Base-by-base conservation (phyloP, 2,797 vertebrate species). In the Stomatorhinus walkeri region DNA sequence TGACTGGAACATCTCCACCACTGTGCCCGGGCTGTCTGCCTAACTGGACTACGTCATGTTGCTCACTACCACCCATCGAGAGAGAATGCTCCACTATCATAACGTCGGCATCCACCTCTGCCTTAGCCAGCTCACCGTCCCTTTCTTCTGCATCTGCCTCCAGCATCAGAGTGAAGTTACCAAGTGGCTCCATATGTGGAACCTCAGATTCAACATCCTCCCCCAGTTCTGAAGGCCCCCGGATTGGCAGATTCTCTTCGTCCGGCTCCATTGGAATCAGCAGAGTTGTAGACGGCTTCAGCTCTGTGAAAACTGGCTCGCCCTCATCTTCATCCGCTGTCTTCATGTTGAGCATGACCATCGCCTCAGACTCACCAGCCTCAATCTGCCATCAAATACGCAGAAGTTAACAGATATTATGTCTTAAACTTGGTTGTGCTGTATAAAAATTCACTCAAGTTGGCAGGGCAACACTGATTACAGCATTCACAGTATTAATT, bases 61-160 rank as follows among this genome's bases (percentile, higher is more conserved):
- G 85, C 24, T 87, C 64, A 5, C 52, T 0, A 48, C 76, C 64
- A 59, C 36, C 76, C 0, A 32, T 14, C 81, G 91, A 92, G 59
- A 89, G 88, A 88, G 90, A 87, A 48, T 87, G 89, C 36, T 88
- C 46, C 72, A 81, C 46, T 0, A 91, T 90, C 90, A 52, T 92
- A 89, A 91, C 88, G 89, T 89, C 95, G 92, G 19, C n/a, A 0
- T 89, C 87, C 54, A 90, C 24, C 68, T 89, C 81, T 36, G 87
- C 61, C 88, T 85, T 22, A 3, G 64, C 84, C 22, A 90, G 68
- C 40, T 90, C 90, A 19, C 92, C 88, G 81, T 93, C 95, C 9
- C 95, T 96, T 88, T 96, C 96, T 59, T 97, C 97, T 90, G 95
- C 92, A 91, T 97, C 97, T 90, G 96, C 93, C 92, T 99, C 97